Percentiles rank a stretch among this genome's conserved stretches.
Conservation (phyloP, 1,140 invertebrate genomes). For the Drosophila melanogaster region DNA sequence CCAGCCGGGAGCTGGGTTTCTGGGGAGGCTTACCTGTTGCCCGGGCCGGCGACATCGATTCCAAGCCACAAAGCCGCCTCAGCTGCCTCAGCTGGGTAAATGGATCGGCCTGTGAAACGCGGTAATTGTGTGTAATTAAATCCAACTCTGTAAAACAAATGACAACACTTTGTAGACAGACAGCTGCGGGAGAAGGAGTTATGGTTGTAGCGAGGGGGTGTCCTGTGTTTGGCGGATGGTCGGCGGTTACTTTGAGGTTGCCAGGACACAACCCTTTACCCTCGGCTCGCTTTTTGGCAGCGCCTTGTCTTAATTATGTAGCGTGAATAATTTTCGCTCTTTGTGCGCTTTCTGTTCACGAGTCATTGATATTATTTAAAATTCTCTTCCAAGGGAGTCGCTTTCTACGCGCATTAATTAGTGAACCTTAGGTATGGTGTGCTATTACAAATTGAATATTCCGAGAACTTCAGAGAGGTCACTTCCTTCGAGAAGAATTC, state of each 20-base stretch:
- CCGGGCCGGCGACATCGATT: constrained; percentile 25
- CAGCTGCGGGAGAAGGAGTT: constrained; percentile 28
- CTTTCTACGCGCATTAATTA: constrained; percentile 53
- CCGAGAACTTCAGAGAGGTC: not conserved
- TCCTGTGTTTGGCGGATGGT: constrained; percentile 22
- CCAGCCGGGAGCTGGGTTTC: too few relatives aligned
- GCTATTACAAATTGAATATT: not conserved
- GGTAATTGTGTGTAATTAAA: constrained; percentile 84
- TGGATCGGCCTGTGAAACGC: constrained; percentile 79
- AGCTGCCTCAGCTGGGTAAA: constrained; percentile 62
- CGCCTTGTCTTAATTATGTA: constrained; percentile 79
- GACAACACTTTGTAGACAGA: constrained; percentile 64
- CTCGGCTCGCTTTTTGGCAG: constrained; percentile 26
- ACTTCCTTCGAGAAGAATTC: not conserved
- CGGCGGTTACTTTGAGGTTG: constrained; percentile 51
- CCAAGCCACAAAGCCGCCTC: not conserved
- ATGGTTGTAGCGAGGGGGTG: not conserved
- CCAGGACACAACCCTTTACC: constrained; percentile 58
- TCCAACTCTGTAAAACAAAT: constrained; percentile 66
- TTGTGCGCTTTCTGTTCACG: constrained; percentile 50
- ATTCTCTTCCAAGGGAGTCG: constrained; percentile 11
- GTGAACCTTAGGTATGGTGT: constrained; percentile 16
- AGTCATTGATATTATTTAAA: constrained; percentile 66
- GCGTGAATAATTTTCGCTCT: constrained; percentile 79
- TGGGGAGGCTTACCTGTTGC: constrained; percentile 72